Percentiles rank a stretch among this genome's conserved stretches.
phyloP scores from a whole-genome alignment of 2,113 vertebrate genomes.

The Bambusicola thoracicus region DNA sequence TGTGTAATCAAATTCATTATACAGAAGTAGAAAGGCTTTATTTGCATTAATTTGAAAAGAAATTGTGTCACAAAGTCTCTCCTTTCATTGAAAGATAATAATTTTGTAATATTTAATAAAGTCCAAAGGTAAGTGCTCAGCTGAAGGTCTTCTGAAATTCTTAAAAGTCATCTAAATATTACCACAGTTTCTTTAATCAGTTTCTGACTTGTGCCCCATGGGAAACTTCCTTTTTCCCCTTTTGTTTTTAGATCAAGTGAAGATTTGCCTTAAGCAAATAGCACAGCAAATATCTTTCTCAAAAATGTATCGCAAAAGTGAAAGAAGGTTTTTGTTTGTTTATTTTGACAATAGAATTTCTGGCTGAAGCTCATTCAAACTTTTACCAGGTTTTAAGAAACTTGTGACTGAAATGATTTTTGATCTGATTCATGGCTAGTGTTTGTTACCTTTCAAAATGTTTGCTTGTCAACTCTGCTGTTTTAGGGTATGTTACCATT shows the following conservation, averaged over 20 bases:
- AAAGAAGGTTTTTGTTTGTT: neutral
- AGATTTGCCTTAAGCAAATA: neutral
- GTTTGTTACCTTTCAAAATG: neutral
- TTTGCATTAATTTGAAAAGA: conserved; percentile 56
- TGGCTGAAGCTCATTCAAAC: neutral
- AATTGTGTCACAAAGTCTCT: conserved; percentile 18
- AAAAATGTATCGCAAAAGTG: neutral
- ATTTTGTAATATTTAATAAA: conserved; percentile 43
- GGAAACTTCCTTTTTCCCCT: neutral
- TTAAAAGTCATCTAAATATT: neutral
- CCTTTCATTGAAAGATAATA: conserved; percentile 7
- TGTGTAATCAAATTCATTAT: conserved; percentile 26
- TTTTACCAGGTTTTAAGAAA: neutral
- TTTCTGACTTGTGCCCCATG: neutral
- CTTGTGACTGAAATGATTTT: neutral
- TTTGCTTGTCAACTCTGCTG: neutral
- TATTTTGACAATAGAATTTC: neutral
- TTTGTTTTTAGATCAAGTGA: neutral
- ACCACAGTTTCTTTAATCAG: neutral
- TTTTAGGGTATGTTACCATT: neutral
- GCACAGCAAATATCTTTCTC: neutral
- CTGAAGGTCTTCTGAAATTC: neutral
- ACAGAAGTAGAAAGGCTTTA: conserved; percentile 36
- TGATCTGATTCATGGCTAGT: neutral
- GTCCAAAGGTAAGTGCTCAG: neutral